These are phyloP conservation scores for Equus quagga DNA, from an alignment of 2,113 vertebrate species.

Conservation along the genomic window DNA sequence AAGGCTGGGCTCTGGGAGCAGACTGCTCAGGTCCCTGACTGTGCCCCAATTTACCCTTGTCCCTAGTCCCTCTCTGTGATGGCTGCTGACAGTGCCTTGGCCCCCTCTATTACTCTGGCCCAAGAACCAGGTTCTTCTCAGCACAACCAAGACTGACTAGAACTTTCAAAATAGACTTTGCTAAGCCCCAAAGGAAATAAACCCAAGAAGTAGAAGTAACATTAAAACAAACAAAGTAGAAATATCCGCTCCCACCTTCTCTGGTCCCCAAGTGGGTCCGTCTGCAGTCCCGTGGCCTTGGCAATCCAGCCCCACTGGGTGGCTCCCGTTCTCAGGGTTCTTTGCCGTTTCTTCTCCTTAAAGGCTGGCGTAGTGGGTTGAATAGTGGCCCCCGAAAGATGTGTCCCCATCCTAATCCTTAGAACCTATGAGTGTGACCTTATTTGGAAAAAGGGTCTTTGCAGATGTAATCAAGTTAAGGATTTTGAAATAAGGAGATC, in stretches of 20 bases:
- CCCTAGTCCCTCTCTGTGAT: neutral
- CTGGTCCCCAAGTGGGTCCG: rapidly evolving
- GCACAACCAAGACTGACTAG: neutral
- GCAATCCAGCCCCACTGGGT: rapidly evolving
- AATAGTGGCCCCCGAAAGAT: neutral
- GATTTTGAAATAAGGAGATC: constrained; percentile 29
- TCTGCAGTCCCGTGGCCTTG: neutral
- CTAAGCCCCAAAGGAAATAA: neutral
- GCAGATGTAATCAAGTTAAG: constrained; percentile 45
- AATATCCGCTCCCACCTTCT: neutral
- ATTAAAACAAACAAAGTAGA: neutral
- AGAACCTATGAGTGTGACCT: neutral
- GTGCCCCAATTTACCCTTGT: neutral
- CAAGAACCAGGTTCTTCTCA: neutral
- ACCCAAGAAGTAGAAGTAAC: neutral
- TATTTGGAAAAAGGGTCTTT: neutral
- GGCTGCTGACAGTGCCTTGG: neutral
- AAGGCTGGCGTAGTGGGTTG: neutral
- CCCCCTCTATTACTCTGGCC: neutral
- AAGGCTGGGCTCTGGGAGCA: neutral
- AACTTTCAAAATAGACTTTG: neutral
- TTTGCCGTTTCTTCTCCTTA: neutral
- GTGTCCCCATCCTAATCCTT: neutral
- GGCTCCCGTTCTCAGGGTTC: neutral
- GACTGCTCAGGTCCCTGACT: rapidly evolving